Evolutionary conservation across 2,113 vertebrate genomes (phyloP), one percentile per base, ranked within the genome.

Genomic region (Henicopernis longicauda): DNA sequence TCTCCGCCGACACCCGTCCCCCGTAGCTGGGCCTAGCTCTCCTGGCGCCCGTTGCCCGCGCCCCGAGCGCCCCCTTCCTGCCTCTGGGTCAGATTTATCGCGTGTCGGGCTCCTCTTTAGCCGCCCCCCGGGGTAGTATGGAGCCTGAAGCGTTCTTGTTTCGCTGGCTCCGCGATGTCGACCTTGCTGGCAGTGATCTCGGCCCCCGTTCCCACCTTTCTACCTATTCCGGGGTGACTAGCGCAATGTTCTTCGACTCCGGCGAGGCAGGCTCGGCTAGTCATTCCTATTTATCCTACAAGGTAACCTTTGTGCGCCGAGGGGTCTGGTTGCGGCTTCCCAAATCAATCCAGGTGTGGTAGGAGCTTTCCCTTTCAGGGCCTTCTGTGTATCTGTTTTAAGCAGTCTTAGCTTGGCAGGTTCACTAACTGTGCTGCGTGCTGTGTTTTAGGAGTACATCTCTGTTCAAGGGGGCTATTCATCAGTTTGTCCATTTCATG

Each of bases 231-330:
- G 16, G 7, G 13, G 38, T 23, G 6, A 6, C 29, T 29, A n/a
- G 27, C 3, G 15, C 34, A 15, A 6, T 72, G 1, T 65, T 29
- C 10, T 36, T 40, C 54, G 34, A 11, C 13, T 34, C 26, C 6
- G 50, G 50, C 32, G 29, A 23, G 49, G 25, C 31, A 4, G 2
- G 29, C 12, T 71, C 40, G 38, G 14, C 5, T 27, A 29, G 11
- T 50, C 32, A 0, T 16, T 29, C 13, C 14, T 44, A 0, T 20
- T 67, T 19, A 1, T 14, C 6, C 7, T 34, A 3, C 34, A 18
- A 9, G 45, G 34, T 55, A 86, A 34, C 9, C 19, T 23, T 29
- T 90, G 71, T 80, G 45, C 3, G 0, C 40, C 5, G 13, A 42
- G 42, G 34, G 16, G 4, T 18, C 40, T 54, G 16, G 15, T 11